phyloP scores from a whole-genome alignment of 2,113 vertebrate genomes.

The Leiothrix lutea region DNA sequence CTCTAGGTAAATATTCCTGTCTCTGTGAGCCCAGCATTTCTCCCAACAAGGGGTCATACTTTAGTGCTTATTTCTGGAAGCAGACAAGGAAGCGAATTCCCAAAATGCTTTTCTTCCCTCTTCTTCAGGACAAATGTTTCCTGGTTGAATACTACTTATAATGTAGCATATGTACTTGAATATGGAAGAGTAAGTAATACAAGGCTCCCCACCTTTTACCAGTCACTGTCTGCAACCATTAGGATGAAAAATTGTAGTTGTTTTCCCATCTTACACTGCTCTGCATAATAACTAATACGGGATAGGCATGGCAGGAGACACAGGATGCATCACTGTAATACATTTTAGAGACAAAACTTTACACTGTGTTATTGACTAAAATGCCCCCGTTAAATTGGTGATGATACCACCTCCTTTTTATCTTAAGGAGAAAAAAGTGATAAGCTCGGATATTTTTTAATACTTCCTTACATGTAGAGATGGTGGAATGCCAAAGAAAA shows the following conservation, averaged over 20 bases:
- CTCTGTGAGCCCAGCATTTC: neutral
- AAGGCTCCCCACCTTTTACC: neutral
- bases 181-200: neutral
- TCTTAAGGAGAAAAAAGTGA: neutral
- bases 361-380: neutral
- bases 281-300: neutral
- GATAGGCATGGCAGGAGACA: neutral
- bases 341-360: neutral
- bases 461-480: neutral
- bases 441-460: neutral
- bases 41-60: neutral
- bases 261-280: neutral
- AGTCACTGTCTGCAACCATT: neutral
- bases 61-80: neutral
- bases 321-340: neutral
- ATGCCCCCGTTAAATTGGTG: neutral
- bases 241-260: neutral
- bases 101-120: neutral
- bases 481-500: constrained; percentile 11
- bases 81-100: neutral
- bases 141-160: neutral
- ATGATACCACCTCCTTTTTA: neutral
- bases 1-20: neutral
- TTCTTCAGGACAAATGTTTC: neutral
- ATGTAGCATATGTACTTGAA: neutral